Evolutionary conservation across 2,888 invertebrate genomes (phyloP).

Genomic region (Noctuana brunneofusca): DNA sequence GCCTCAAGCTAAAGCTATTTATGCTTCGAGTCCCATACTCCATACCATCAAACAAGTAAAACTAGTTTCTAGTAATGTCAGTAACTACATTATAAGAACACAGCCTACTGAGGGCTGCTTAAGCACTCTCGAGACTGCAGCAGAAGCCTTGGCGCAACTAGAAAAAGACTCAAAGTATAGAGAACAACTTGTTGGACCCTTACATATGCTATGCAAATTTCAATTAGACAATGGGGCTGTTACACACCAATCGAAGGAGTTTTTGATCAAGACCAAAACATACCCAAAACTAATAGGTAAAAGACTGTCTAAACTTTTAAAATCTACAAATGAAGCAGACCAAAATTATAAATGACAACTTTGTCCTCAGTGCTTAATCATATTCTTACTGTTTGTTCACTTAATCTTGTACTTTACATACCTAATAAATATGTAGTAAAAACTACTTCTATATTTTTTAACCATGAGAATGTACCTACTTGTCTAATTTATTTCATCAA

Average conservation of each 20-base stretch:
- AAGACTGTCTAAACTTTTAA: conserved; percentile 82
- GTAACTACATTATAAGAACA: conserved; percentile 95
- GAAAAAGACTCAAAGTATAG: conserved; percentile 87
- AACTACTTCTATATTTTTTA: too few species aligned
- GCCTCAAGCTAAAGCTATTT: conserved; percentile 97
- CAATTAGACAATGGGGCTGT: conserved; percentile 96
- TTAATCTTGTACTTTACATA: not conserved
- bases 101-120: conserved; percentile 96
- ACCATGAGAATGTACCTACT: too few species aligned
- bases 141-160: conserved; percentile 89
- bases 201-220: conserved; percentile 92
- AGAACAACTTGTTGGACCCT: conserved; percentile 87
- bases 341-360: not conserved
- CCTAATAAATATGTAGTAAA: too few species aligned
- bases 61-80: conserved; percentile 86
- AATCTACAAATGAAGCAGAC: conserved; percentile 48
- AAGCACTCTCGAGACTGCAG: conserved; percentile 94
- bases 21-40: conserved; percentile 89
- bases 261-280: conserved; percentile 89
- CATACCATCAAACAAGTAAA: conserved; percentile 91
- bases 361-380: not conserved
- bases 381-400: not conserved
- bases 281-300: conserved; percentile 92
- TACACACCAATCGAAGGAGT: conserved; percentile 96
- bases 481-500: too few species aligned